These are phyloP conservation scores for Rhaphigaster nebulosa DNA, from an alignment of 2,888 invertebrate genomes.

Conservation along the genomic window DNA sequence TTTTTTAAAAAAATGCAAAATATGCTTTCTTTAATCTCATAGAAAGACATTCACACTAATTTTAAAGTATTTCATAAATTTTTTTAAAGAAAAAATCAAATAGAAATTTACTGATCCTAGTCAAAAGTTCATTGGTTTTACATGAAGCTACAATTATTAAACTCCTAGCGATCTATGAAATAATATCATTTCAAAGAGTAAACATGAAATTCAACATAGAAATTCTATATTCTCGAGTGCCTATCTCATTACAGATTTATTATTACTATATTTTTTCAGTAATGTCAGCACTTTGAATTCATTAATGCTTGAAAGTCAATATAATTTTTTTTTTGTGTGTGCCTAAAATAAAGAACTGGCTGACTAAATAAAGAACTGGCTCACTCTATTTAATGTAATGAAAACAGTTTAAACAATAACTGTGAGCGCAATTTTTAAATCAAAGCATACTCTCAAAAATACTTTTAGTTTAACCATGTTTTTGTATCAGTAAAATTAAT, in stretches of 20 bases:
- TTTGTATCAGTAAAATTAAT: neutral
- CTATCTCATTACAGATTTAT: neutral
- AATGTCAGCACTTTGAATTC: no score
- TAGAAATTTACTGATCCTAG: neutral
- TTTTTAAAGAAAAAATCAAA: neutral
- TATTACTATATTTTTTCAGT: neutral
- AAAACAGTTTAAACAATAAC: neutral
- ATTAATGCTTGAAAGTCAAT: no score
- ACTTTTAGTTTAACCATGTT: neutral
- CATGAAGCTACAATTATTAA: neutral
- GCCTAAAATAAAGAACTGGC: neutral
- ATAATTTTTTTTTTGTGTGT: no score
- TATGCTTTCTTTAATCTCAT: neutral
- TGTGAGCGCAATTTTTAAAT: neutral
- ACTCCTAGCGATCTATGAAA: neutral
- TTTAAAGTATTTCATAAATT: neutral
- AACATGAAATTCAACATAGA: neutral
- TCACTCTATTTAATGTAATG: neutral
- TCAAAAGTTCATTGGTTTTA: neutral
- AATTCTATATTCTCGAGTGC: neutral
- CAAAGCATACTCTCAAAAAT: neutral
- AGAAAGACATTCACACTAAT: neutral
- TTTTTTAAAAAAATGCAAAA: neutral
- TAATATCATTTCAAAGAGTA: neutral
- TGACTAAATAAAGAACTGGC: neutral